Base-by-base conservation (phyloP, 1,140 invertebrate species). In the Platyscapa corneri region DNA sequence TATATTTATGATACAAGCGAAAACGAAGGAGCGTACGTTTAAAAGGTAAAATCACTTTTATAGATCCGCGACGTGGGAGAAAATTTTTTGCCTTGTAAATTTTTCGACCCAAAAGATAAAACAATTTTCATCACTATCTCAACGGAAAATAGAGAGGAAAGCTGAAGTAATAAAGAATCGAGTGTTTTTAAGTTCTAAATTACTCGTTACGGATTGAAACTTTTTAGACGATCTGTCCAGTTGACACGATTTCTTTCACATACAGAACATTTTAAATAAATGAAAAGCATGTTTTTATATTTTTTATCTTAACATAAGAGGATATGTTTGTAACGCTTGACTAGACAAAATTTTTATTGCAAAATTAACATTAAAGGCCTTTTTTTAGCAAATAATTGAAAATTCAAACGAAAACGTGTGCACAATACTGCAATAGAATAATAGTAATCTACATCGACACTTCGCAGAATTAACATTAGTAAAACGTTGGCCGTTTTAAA, bases 331-430 rank as follows among this genome's bases (percentile, higher is more conserved):
- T 8, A 77, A 84, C 56, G 75, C 75, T 77, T 84, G 82, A 84
- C 82, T 84, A 84, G 82, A 84, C 30, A 42, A 70, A 67, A 77
- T 60, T 84, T 84, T 84, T 53, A 49, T 80, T 67, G 27, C 78
- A 79, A 79, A 76, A 79, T 75, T 79, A 42, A 79, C 8, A 79
- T 79, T 27, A 32, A 23, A 32, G 37, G 60, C 34, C 46, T 56
- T 56, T 78, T 39, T 39, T 20, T 27, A 75, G 39, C 27, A n/a
- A 32, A 39, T 23, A 42, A 82, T 67, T 10, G 32, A 64, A 42
- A 79, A 39, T 79, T 79, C 64, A 64, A 27, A 34, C n/a, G 18
- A 53, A 34, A 53, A 7, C 32, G 56, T 34, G 23, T 79, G 42
- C 16, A 20, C n/a, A 79, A 79, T 79, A 79, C 32, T 79, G 39